Conservation (phyloP, 64 coral and sea anemone species). For the Pachyseris speciosa region DNA sequence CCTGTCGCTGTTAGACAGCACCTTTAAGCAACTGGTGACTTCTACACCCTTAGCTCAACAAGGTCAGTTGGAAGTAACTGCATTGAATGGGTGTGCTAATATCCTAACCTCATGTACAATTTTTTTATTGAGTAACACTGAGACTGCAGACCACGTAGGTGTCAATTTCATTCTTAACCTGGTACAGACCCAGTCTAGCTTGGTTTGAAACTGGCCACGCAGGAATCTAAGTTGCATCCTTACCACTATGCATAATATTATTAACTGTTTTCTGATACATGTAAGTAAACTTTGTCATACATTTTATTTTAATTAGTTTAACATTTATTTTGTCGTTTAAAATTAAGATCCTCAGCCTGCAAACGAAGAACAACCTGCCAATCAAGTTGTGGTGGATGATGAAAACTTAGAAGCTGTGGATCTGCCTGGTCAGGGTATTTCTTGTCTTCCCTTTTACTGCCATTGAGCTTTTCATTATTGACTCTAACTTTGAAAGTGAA, state of each 20-base stretch:
- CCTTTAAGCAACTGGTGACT: constrained; percentile 64
- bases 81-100: too few relatives aligned
- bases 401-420: constrained; percentile 6
- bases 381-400: not conserved
- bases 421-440: not conserved
- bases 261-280: too few relatives aligned
- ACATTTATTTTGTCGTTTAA: not conserved
- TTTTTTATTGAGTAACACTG: too few relatives aligned
- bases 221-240: too few relatives aligned
- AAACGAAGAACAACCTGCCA: not conserved
- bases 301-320: not conserved
- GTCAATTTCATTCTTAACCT: too few relatives aligned
- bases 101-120: not conserved
- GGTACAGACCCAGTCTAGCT: too few relatives aligned
- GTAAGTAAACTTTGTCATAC: too few relatives aligned
- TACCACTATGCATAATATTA: too few relatives aligned
- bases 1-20: constrained; percentile 64
- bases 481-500: not conserved
- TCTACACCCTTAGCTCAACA: constrained; percentile 47
- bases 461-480: not conserved
- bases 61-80: constrained; percentile 10
- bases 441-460: too few relatives aligned
- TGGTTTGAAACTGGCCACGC: too few relatives aligned
- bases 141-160: too few relatives aligned
- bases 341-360: not conserved